Conservation (phyloP, 2,797 vertebrate genomes). For the Sparidentex hasta region DNA sequence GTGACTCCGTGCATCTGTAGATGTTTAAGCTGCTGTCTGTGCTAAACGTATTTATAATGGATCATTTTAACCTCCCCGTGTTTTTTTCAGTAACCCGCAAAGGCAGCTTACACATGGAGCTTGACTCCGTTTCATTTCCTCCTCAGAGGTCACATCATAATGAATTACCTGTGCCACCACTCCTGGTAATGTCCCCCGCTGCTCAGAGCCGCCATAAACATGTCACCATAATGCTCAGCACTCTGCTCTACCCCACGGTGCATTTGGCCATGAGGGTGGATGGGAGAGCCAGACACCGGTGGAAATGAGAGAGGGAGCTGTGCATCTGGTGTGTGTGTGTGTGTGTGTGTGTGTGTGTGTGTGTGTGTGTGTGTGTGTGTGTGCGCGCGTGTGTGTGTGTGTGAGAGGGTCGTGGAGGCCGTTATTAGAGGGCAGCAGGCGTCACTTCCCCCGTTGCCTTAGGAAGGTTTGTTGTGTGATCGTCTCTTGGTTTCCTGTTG, state of each 20-base stretch:
- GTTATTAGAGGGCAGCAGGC: conserved; percentile 86
- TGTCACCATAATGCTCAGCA: conserved; percentile 97
- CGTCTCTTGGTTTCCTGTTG: conserved; percentile 73
- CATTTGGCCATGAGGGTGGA: conserved; percentile 71
- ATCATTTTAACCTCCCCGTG: conserved; percentile 52
- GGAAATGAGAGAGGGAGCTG: conserved; percentile 69
- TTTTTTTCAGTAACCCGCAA: conserved; percentile 62
- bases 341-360: conserved; percentile 16
- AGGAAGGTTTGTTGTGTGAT: conserved; percentile 92
- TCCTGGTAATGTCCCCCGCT: conserved; percentile 92
- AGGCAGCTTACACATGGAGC: conserved; percentile 73
- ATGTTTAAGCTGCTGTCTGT: conserved; percentile 20
- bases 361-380: conserved; percentile 44
- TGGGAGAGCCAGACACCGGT: conserved; percentile 66
- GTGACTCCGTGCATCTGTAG: conserved; percentile 1
- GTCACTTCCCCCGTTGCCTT: conserved; percentile 90
- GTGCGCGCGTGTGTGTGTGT: conserved; percentile 15
- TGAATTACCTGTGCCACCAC: conserved; percentile 91
- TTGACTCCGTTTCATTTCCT: conserved; percentile 84
- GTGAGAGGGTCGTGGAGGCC: conserved; percentile 42
- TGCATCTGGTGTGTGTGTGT: conserved; percentile 45
- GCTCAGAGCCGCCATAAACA: conserved; percentile 92
- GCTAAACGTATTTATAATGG: conserved; percentile 37
- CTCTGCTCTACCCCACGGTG: conserved; percentile 91
- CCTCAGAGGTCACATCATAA: conserved; percentile 91